A percentile compares a stretch with the other conserved stretches of the same genome.
These are phyloP conservation scores for Acrocyrtus sp. DNA, from an alignment of 2,888 invertebrate genomes.

Conservation along the genomic window DNA sequence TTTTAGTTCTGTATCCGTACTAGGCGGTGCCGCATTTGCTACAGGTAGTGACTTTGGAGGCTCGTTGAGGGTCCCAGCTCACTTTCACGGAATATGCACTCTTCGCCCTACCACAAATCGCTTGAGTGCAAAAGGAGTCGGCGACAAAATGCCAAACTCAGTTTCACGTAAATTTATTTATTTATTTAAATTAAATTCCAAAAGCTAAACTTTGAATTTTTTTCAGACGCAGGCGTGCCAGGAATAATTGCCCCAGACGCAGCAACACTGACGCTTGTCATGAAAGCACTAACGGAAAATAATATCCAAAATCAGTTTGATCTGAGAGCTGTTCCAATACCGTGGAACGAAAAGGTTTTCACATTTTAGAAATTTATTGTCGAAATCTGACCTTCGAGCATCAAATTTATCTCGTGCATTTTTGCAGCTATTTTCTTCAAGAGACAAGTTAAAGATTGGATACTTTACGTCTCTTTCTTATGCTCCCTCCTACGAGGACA, in stretches of 20 bases:
- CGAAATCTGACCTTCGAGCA: too few relatives aligned
- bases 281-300: slow-evolving; percentile 33
- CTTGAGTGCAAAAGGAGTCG: slow-evolving; percentile 57
- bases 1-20: too few relatives aligned
- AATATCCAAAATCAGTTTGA: slow-evolving; percentile 47
- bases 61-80: slow-evolving; percentile 68
- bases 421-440: slow-evolving; percentile 28
- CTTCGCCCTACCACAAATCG: slow-evolving; percentile 66
- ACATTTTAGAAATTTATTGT: too few relatives aligned
- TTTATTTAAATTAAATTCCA: background rate
- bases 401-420: too few relatives aligned
- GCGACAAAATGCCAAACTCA: slow-evolving; percentile 5
- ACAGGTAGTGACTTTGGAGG: slow-evolving; percentile 68
- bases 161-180: too few relatives aligned
- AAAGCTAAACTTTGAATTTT: slow-evolving; percentile 4
- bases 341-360: slow-evolving; percentile 57
- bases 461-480: slow-evolving; percentile 45
- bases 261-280: slow-evolving; percentile 28
- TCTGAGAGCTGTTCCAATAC: slow-evolving; percentile 52
- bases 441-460: slow-evolving; percentile 40
- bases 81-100: slow-evolving; percentile 67
- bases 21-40: slow-evolving; percentile 64
- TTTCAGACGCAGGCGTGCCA: slow-evolving; percentile 43
- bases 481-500: slow-evolving; percentile 52
- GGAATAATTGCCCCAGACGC: slow-evolving; percentile 49